These are phyloP conservation scores for Chironomus striatipennis DNA, from an alignment of 1,140 invertebrate genomes.

Conservation along the genomic window DNA sequence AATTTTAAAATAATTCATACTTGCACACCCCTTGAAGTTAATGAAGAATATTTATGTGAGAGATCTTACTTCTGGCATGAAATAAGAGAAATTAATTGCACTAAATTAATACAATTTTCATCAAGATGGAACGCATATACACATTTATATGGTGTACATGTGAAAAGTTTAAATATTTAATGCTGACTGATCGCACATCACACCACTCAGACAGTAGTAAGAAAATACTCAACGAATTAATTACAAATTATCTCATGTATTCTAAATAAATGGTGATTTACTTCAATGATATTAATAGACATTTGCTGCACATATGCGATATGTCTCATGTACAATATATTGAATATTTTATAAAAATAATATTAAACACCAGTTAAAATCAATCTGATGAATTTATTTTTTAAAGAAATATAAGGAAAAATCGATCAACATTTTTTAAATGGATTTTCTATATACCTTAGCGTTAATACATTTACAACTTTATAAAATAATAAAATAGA, in stretches of 20 bases:
- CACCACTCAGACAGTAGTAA: neutral
- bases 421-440: neutral
- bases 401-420: neutral
- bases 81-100: conserved; percentile 21
- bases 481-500: neutral
- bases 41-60: no score
- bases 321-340: neutral
- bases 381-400: neutral
- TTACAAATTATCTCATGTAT: neutral
- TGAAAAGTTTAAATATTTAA: neutral
- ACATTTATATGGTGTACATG: no score
- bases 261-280: neutral
- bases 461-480: neutral
- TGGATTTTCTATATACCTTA: neutral
- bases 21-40: no score
- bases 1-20: no score
- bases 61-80: neutral
- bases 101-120: conserved; percentile 10
- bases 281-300: neutral
- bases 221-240: neutral
- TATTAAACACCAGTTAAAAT: neutral
- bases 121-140: conserved; percentile 12
- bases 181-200: neutral
- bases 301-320: conserved; percentile 12
- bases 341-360: no score